Evolutionary conservation across 2,797 vertebrate species (phyloP).

Genomic region (Clarias pachynema): DNA sequence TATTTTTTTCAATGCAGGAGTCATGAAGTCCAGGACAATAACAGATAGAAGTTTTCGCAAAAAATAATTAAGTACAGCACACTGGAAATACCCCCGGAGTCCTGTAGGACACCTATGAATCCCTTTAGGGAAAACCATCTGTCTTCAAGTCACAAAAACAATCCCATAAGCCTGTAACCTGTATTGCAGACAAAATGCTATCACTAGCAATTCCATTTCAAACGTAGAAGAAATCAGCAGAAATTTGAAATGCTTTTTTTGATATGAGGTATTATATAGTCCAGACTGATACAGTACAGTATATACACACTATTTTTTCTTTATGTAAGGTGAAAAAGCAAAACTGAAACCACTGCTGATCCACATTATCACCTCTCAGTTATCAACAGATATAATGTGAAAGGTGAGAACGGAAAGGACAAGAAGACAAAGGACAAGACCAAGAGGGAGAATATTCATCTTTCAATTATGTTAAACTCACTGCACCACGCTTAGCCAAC

Average conservation of each 20-base stretch:
- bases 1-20: not conserved
- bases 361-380: not conserved
- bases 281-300: not conserved
- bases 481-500: not conserved
- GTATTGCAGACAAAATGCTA: not conserved
- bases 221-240: not conserved
- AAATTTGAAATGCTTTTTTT: not conserved
- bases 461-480: slow-evolving; percentile 17
- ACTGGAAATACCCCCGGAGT: not conserved
- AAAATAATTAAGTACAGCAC: not conserved
- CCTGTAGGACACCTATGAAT: not conserved
- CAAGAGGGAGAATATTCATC: slow-evolving; percentile 4
- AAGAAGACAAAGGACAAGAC: not conserved
- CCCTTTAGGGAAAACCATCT: not conserved
- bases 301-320: no score
- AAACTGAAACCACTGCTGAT: not conserved
- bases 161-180: not conserved
- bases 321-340: not conserved
- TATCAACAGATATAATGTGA: not conserved
- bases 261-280: not conserved
- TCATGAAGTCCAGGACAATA: not conserved
- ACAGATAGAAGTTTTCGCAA: not conserved
- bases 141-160: not conserved
- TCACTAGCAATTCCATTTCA: not conserved
- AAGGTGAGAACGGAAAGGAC: not conserved